Evolutionary conservation across 2,797 vertebrate genomes (phyloP).

Genomic region (Podarcis siculus): DNA sequence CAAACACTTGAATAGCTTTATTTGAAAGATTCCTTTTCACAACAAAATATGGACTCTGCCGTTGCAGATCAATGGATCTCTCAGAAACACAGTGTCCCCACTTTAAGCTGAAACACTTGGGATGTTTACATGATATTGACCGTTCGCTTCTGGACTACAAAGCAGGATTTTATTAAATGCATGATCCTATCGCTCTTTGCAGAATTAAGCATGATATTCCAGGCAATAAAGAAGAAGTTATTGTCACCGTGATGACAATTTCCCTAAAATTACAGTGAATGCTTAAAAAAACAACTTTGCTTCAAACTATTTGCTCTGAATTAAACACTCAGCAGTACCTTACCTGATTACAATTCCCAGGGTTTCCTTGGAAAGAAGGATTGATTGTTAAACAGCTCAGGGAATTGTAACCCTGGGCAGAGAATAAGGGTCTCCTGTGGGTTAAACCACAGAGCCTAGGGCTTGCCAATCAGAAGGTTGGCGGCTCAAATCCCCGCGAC

Average conservation of each 20-base stretch:
- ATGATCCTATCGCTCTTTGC: constrained; percentile 38
- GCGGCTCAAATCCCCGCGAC: no score
- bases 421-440: no score
- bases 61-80: constrained; percentile 77
- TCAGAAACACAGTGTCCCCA: constrained; percentile 59
- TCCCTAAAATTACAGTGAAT: not conserved
- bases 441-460: no score
- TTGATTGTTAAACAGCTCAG: no score
- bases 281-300: no score
- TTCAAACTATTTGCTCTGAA: not conserved
- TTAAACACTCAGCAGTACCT: no score
- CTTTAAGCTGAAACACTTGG: constrained; percentile 64
- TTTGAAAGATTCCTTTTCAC: constrained; percentile 76
- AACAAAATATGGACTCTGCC: constrained; percentile 72
- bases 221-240: not conserved
- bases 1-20: constrained; percentile 78
- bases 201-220: not conserved
- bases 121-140: constrained; percentile 70
- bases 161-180: constrained; percentile 66
- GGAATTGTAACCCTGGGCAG: no score
- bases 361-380: not conserved
- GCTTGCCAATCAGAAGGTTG: no score
- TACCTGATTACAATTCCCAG: no score
- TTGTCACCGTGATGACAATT: not conserved
- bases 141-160: constrained; percentile 58